Evolutionary conservation across 2,113 vertebrate species (phyloP), one percentile per base, ranked within the genome.

Genomic region (Zootoca vivipara): DNA sequence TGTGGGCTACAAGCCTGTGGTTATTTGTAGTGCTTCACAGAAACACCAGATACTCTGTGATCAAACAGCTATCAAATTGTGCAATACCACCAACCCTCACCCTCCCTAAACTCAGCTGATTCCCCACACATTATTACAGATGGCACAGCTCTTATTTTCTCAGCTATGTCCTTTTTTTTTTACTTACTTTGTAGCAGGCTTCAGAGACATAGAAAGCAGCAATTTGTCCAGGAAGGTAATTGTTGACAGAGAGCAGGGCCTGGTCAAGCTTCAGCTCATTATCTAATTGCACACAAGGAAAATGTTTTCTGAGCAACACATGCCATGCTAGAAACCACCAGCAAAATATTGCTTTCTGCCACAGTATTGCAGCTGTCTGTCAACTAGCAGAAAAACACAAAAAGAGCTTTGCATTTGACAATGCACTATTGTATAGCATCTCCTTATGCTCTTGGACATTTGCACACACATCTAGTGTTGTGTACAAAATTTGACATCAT

Each of bases 111-210:
- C 16, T 20, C 82, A 70, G 38, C 28, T 30, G 64, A 10, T 64
- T 64, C 6, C 20, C 3, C n/a, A 65, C 62, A 28, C 33, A 81
- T 35, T 52, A 65, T 12, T 78, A 20, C 80, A 73, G n/a, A 73
- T 33, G 15, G n/a, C 33, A 38, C 4, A 82, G 5, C 12, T 13
- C 7, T 72, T 33, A 22, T 33, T 73, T 64, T 28, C 26, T 38
- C 22, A 28, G 35, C 1, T 18, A 56, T 85, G 42, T 35, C 74
- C 40, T 30, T 18, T 4, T 62, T n/a, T n/a, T 52, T 12, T 10
- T 69, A 56, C 87, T 86, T 88, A 69, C 87, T 40, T 42, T 78
- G 73, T 84, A 83, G 85, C 89, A 80, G 33, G 73, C 33, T 62
- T 20, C 6, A 35, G 46, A 74, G 62, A 35, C 3, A 24, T 3